These are phyloP conservation scores for Scomberomorus guttatus DNA, from an alignment of 2,797 vertebrate species.

Conservation along the genomic window DNA sequence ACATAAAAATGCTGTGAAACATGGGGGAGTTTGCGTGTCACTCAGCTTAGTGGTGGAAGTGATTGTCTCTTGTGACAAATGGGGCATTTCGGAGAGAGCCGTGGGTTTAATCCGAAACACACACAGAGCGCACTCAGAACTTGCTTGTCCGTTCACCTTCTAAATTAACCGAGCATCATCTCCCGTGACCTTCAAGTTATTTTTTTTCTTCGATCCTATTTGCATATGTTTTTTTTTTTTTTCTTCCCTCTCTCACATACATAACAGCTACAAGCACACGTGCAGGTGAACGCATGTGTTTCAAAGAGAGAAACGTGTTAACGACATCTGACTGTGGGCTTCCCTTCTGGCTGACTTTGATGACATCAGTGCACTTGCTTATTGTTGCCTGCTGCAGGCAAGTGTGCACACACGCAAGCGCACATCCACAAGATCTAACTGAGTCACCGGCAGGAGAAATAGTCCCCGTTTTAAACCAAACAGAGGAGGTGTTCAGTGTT, in stretches of 20 bases:
- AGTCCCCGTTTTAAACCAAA: slow-evolving; percentile 1
- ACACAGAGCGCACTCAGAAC: background rate
- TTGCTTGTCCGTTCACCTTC: background rate
- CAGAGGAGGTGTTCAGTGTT: background rate
- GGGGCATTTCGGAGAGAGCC: background rate
- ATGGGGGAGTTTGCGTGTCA: slow-evolving; percentile 23
- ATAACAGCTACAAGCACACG: slow-evolving; percentile 15
- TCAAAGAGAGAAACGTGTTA: slow-evolving; percentile 35
- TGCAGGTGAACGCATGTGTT: slow-evolving; percentile 49
- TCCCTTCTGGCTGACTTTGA: slow-evolving; percentile 48
- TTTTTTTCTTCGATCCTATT: slow-evolving; percentile 38
- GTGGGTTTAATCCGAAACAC: slow-evolving; percentile 1
- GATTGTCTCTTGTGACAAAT: slow-evolving; percentile 22
- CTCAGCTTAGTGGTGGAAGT: slow-evolving; percentile 26
- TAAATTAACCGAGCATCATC: slow-evolving; percentile 35
- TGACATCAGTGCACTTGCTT: slow-evolving; percentile 56
- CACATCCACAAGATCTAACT: slow-evolving; percentile 8
- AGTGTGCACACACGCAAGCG: background rate
- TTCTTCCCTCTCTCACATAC: background rate
- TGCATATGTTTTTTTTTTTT: slow-evolving; percentile 32
- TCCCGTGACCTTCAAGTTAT: slow-evolving; percentile 25
- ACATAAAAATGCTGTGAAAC: slow-evolving; percentile 43
- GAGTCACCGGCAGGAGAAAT: slow-evolving; percentile 15
- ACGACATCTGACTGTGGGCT: slow-evolving; percentile 40
- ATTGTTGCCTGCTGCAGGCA: slow-evolving; percentile 49